phyloP scores from a whole-genome alignment of 92 coral and sea anemone species.

The Anthopleura xanthogrammica region DNA sequence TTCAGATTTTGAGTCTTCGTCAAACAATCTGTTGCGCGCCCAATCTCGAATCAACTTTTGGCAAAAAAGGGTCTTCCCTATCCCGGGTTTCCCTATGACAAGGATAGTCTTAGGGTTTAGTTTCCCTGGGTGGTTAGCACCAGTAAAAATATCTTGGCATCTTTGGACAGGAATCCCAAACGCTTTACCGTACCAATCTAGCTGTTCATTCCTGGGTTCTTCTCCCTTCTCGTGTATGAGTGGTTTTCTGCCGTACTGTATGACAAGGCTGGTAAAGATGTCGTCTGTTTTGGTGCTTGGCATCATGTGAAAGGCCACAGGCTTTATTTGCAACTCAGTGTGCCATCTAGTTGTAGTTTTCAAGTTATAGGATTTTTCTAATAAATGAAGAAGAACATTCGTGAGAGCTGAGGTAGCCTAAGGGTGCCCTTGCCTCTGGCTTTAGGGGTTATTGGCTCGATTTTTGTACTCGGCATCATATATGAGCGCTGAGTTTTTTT shows the following conservation, averaged over 20 bases:
- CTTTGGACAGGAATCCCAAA: constrained; percentile 19
- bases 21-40: constrained; percentile 30
- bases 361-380: constrained; percentile 3
- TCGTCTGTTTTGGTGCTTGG: constrained; percentile 35
- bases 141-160: constrained; percentile 24
- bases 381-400: neutral
- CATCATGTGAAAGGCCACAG: constrained; percentile 24
- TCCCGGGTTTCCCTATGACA: constrained; percentile 53
- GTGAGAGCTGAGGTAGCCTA: neutral
- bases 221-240: neutral
- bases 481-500: too few relatives aligned
- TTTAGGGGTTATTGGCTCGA: neutral
- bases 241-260: constrained; percentile 41
- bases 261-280: constrained; percentile 37
- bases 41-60: constrained; percentile 58
- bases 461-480: too few relatives aligned
- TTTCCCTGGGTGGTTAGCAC: neutral
- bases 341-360: constrained; percentile 30
- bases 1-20: neutral
- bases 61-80: constrained; percentile 53
- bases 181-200: constrained; percentile 21
- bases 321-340: constrained; percentile 44
- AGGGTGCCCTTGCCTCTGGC: neutral
- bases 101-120: constrained; percentile 49
- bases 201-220: constrained; percentile 3